Evolutionary conservation across 2,888 invertebrate species (phyloP), one percentile per base, ranked within the genome.

Genomic region (Rugalucina vietnamica): DNA sequence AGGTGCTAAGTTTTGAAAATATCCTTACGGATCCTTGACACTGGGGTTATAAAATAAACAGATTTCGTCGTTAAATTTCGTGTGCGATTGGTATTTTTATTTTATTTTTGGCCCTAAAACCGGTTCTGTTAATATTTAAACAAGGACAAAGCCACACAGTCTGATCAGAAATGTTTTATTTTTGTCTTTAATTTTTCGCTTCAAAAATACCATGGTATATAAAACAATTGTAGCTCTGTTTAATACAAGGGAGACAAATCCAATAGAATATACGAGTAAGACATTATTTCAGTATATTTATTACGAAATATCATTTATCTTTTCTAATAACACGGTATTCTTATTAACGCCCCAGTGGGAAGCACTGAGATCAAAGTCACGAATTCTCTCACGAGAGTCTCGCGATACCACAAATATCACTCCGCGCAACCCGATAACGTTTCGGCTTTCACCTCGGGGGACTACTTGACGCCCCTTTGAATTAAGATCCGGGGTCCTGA

Each of bases 371-470:
- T 72, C 72, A 72, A 72, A 72, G 72, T 72, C 49, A 72, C 72
- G 72, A 24, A 24, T n/a, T 43, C 49, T 43, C 43, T 49, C 43
- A 24, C 43, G 72, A 72, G 72, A 72, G 27, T 72, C 72, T 43
- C 39, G 72, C 72, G 72, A 72, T 49, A 72, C 29, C 39, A 72
- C 34, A 65, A 34, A 72, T 72, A 72, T 72, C 72, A 27, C 72
- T 72, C 72, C 37, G 72, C 43, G 43, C 43, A 72, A 72, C 72
- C 39, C 24, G 72, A 72, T 72, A 39, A 39, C 43, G 43, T n/a
- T 49, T 49, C 43, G 27, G 5, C 39, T 49, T 3, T 37, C 37
- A 24, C 72, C 72, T 43, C 72, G 34, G 72, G 72, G 43, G 72
- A 39, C 39, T 24, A 49, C 49, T 72, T 72, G 72, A 72, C 49